phyloP scores from a whole-genome alignment of 2,888 invertebrate species.

The Tetragonisca angustula region DNA sequence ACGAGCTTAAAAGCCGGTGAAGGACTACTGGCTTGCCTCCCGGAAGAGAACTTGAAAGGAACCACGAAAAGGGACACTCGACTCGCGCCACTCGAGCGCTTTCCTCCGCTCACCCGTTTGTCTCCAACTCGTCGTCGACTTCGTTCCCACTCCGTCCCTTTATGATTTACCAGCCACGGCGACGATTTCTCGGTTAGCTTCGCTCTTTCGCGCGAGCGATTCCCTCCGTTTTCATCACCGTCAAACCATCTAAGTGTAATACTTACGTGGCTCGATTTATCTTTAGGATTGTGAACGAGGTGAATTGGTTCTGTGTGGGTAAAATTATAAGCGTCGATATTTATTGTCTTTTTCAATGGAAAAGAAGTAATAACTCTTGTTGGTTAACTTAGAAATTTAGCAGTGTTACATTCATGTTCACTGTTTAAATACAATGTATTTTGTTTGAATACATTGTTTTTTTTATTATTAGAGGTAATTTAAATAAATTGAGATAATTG shows the following conservation, averaged over 20 bases:
- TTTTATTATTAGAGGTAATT: not conserved
- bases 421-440: too few species aligned
- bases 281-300: not conserved
- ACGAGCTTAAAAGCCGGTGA: constrained; percentile 76
- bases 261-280: constrained; percentile 14
- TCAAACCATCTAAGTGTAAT: not conserved
- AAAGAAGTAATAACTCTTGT: too few species aligned
- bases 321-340: not conserved
- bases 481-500: not conserved
- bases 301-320: not conserved
- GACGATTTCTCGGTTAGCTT: constrained; percentile 45
- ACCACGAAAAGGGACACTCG: constrained; percentile 78
- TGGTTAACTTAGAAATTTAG: too few species aligned
- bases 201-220: constrained; percentile 44
- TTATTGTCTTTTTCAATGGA: too few species aligned
- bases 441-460: too few species aligned
- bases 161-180: not conserved
- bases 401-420: too few species aligned
- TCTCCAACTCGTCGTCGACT: constrained; percentile 64
- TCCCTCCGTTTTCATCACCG: constrained; percentile 4
- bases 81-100: constrained; percentile 73
- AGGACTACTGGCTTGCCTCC: constrained; percentile 69
- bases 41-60: constrained; percentile 79
- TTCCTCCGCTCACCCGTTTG: constrained; percentile 77
- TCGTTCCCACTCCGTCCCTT: constrained; percentile 34